A percentile compares a stretch with the other conserved stretches of the same genome.
Evolutionary conservation across 2,888 invertebrate species (phyloP).

Genomic region (Lochmaea capreae): DNA sequence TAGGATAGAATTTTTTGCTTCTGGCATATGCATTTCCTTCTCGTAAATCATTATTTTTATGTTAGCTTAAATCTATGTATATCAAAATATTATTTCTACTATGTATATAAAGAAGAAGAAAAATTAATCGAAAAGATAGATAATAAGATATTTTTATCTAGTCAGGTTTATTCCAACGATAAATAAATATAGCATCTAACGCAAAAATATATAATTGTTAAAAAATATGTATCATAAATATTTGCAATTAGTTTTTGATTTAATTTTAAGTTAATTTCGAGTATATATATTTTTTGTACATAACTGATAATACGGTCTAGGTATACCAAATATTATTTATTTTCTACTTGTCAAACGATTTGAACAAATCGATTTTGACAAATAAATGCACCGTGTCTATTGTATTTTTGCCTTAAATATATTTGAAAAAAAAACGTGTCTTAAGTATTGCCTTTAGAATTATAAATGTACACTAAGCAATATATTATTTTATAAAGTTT

Average conservation of each 20-base stretch:
- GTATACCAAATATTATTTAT: constrained; percentile 64
- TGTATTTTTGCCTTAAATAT: constrained; percentile 48
- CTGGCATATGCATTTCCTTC: constrained; percentile 28
- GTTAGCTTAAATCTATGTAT: constrained; percentile 15
- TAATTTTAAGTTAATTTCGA: constrained; percentile 46
- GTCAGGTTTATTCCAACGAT: constrained; percentile 62
- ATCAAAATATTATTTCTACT: constrained; percentile 1
- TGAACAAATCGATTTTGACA: constrained; percentile 29
- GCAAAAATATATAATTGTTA: constrained; percentile 40
- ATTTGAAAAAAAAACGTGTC: constrained; percentile 43
- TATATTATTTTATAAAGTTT: constrained; percentile 47
- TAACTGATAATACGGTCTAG: constrained; percentile 65
- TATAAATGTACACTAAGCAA: constrained; percentile 57
- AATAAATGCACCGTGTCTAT: constrained; percentile 41
- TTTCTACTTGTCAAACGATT: constrained; percentile 42
- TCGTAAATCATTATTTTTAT: constrained; percentile 17
- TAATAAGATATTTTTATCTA: constrained; percentile 54
- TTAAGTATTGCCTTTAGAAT: constrained; percentile 54
- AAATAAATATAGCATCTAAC: constrained; percentile 41
- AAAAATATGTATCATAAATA: constrained; percentile 54
- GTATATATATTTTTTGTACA: constrained; percentile 59
- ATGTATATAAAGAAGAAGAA: background rate
- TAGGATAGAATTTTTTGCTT: constrained; percentile 17
- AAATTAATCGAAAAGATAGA: constrained; percentile 6
- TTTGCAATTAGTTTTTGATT: constrained; percentile 39